Conservation (phyloP, 2,888 invertebrate species). For the Sabatieria punctata region DNA sequence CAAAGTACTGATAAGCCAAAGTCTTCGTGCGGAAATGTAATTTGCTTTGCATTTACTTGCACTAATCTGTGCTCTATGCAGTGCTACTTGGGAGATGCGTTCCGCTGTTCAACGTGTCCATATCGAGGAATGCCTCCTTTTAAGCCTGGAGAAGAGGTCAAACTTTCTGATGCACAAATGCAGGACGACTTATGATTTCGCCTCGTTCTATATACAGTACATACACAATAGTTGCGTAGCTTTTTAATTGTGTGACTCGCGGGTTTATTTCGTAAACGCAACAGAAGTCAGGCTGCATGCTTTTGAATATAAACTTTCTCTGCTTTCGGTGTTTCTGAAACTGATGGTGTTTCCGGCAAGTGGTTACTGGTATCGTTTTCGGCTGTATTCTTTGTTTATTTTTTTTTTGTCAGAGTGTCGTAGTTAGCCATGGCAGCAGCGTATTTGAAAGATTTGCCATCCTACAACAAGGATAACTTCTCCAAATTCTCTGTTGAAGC, state of each 20-base stretch:
- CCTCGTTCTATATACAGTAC: too few species aligned
- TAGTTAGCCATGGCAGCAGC: slow-evolving; percentile 39
- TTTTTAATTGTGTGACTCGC: too few species aligned
- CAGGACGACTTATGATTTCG: slow-evolving; percentile 27
- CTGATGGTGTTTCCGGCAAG: too few species aligned
- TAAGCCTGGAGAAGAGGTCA: slow-evolving; percentile 88
- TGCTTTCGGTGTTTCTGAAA: too few species aligned
- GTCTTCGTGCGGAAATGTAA: slow-evolving; percentile 91
- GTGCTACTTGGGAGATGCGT: slow-evolving; percentile 98
- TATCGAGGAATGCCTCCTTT: slow-evolving; percentile 97
- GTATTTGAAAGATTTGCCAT: slow-evolving; percentile 75
- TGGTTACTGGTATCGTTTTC: too few species aligned
- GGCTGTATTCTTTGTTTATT: too few species aligned
- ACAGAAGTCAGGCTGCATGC: too few species aligned
- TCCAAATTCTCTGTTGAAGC: slow-evolving; percentile 71
- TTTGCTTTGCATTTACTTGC: slow-evolving; percentile 25
- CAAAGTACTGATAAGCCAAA: slow-evolving; percentile 33
- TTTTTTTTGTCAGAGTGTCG: too few species aligned
- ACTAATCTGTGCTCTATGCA: slow-evolving; percentile 33
- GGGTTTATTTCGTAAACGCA: too few species aligned
- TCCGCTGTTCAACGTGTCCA: slow-evolving; percentile 89
- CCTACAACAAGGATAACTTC: slow-evolving; percentile 75
- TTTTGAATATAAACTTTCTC: too few species aligned
- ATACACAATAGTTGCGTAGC: too few species aligned
- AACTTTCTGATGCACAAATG: slow-evolving; percentile 26